phyloP scores from a whole-genome alignment of 2,113 vertebrate species.

The Hippocampus guttulatus region DNA sequence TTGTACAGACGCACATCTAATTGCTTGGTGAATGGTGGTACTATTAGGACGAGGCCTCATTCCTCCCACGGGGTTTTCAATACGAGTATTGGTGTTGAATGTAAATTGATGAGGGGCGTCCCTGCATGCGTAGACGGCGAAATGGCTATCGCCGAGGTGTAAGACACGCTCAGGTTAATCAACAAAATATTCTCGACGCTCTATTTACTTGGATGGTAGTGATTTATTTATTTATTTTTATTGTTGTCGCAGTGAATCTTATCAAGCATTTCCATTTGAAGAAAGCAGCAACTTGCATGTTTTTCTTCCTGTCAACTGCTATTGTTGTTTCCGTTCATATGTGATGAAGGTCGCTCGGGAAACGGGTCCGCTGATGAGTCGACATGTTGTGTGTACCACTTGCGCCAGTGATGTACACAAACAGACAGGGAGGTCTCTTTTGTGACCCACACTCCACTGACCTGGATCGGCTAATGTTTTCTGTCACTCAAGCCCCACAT shows the following conservation, averaged over 20 bases:
- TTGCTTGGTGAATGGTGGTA: constrained; percentile 52
- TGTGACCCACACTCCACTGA: constrained; percentile 57
- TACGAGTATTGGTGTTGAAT: constrained; percentile 53
- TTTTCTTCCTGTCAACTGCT: constrained; percentile 13
- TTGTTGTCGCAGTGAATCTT: not conserved
- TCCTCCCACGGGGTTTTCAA: constrained; percentile 50
- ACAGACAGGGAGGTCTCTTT: constrained; percentile 46
- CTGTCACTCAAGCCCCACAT: constrained; percentile 50
- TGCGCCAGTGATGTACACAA: constrained; percentile 49
- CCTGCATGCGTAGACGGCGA: constrained; percentile 25
- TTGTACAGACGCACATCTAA: constrained; percentile 60
- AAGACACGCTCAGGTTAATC: constrained; percentile 33
- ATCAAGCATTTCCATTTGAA: not conserved
- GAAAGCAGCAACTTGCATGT: not conserved
- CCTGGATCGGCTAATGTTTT: constrained; percentile 55
- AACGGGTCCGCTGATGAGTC: constrained; percentile 52
- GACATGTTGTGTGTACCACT: constrained; percentile 48
- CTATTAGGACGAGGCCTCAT: constrained; percentile 34
- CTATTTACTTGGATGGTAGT: no score
- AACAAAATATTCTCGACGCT: constrained; percentile 25
- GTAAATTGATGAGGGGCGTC: constrained; percentile 61
- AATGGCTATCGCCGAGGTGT: constrained; percentile 19
- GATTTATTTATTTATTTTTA: not conserved
- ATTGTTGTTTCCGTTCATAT: constrained; percentile 25
- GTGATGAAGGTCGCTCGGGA: constrained; percentile 48